These are phyloP conservation scores for Yponomeuta sedellus DNA, from an alignment of 2,888 invertebrate species.

Conservation along the genomic window DNA sequence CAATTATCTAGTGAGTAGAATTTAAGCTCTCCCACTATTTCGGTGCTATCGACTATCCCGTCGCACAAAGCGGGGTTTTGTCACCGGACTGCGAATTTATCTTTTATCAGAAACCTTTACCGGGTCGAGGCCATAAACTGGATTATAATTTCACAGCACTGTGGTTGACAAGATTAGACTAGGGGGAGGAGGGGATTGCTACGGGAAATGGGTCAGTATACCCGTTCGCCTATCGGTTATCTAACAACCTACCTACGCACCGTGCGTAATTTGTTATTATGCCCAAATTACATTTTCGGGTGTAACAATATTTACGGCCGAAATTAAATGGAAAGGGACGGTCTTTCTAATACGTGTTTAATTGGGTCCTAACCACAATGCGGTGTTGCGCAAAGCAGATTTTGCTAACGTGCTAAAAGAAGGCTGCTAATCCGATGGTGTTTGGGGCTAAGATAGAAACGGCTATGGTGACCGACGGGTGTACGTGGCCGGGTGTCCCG, in stretches of 20 bases:
- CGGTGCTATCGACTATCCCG: slow-evolving; percentile 22
- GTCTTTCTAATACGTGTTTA: neutral
- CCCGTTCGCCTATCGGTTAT: neutral
- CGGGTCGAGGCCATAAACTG: neutral
- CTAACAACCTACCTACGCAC: neutral
- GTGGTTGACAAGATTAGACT: slow-evolving; percentile 1
- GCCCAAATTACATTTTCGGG: neutral
- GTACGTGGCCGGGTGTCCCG: neutral
- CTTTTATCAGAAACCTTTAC: neutral
- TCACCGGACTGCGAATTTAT: slow-evolving; percentile 8
- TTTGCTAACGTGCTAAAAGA: neutral
- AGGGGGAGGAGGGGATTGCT: neutral
- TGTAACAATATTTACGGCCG: neutral
- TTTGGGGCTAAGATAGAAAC: neutral
- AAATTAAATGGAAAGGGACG: slow-evolving; percentile 1
- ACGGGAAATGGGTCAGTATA: neutral
- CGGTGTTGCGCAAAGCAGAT: neutral
- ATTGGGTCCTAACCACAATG: neutral
- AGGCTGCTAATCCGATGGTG: neutral
- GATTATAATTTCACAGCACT: neutral
- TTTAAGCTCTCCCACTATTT: slow-evolving; percentile 29
- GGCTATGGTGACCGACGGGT: neutral
- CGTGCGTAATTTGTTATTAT: slow-evolving; percentile 3
- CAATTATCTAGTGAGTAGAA: slow-evolving; percentile 32
- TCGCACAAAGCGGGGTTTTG: slow-evolving; percentile 13